Conservation (phyloP, 2,888 invertebrate genomes). For the Lysandra coridon region DNA sequence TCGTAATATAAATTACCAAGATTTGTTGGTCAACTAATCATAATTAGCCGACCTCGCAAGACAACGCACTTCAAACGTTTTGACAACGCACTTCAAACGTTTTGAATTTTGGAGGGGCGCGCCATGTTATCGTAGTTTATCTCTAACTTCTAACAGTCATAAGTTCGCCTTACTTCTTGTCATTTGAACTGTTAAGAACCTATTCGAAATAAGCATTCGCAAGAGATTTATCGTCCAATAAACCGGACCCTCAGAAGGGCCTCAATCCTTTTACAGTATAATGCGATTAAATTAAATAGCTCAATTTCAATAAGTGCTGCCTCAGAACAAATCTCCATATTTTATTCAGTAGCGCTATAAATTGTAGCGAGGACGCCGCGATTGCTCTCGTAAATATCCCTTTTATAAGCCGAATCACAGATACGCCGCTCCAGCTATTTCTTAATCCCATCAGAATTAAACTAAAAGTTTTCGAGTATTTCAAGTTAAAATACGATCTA, state of each 20-base stretch:
- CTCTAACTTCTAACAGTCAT: background rate
- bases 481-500: background rate
- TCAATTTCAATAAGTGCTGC: constrained; percentile 76
- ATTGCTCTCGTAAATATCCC: constrained; percentile 70
- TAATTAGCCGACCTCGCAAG: no score
- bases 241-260: constrained; percentile 37
- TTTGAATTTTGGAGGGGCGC: no score
- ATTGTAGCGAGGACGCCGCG: constrained; percentile 53
- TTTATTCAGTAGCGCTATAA: constrained; percentile 64
- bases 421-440: constrained; percentile 5
- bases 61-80: no score
- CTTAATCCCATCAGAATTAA: background rate
- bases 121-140: no score
- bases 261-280: constrained; percentile 48
- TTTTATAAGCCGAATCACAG: constrained; percentile 29
- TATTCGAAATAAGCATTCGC: constrained; percentile 26
- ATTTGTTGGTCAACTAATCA: no score
- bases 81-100: no score
- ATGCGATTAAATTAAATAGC: constrained; percentile 73
- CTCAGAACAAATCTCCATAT: constrained; percentile 70
- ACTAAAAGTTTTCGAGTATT: background rate
- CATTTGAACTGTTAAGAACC: background rate
- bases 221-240: constrained; percentile 41
- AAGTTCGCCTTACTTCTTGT: background rate
- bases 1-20: no score